Conservation (phyloP, 2,113 vertebrate genomes). For the Crypturellus undulatus region DNA sequence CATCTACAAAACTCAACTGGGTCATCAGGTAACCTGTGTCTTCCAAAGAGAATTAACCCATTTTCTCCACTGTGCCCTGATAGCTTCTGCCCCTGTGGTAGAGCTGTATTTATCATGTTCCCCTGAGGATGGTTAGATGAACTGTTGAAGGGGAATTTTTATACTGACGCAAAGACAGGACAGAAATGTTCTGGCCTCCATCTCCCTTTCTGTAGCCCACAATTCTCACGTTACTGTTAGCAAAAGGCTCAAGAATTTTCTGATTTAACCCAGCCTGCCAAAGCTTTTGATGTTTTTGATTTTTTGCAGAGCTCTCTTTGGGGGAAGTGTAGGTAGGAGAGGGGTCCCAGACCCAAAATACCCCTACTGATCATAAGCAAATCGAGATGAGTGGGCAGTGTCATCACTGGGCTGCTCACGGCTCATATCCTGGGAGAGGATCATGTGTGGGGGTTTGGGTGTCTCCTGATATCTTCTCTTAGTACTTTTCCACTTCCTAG, state of each 20-base stretch:
- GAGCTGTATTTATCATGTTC: constrained; percentile 32
- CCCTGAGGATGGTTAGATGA: not conserved
- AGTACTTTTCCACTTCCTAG: not conserved
- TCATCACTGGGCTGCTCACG: not conserved
- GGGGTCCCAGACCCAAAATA: not conserved
- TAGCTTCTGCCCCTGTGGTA: not conserved
- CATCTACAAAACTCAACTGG: not conserved
- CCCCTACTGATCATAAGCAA: not conserved
- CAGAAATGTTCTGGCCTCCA: not conserved
- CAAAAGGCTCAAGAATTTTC: not conserved
- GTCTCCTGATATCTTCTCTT: not conserved
- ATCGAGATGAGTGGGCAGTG: not conserved
- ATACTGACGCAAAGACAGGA: not conserved
- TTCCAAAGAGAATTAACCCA: not conserved
- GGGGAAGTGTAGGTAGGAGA: not conserved
- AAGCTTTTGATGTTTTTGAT: not conserved
- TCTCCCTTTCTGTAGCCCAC: not conserved
- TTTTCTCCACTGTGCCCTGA: not conserved
- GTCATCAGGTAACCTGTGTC: not conserved
- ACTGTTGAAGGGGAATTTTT: not conserved
- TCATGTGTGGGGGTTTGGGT: not conserved
- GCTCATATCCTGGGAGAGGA: not conserved
- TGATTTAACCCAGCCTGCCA: not conserved
- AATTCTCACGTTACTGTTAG: not conserved
- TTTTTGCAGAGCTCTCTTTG: not conserved